Conservation (phyloP, 2,888 invertebrate genomes). For the Calephelis perditalis region DNA sequence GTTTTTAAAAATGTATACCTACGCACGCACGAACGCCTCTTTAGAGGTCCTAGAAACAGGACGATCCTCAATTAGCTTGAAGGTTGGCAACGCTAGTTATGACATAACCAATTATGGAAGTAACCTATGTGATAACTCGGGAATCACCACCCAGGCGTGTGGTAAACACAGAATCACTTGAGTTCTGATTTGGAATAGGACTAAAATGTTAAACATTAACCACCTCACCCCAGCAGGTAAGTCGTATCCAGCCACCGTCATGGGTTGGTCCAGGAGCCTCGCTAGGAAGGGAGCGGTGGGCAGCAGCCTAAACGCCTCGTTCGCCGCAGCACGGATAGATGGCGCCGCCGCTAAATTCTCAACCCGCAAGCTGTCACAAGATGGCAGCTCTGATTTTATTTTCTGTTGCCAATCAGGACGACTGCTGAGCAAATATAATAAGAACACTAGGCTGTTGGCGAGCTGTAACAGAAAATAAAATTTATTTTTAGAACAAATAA, state of each 20-base stretch:
- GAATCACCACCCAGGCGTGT: too few species aligned
- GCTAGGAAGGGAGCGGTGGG: constrained; percentile 90
- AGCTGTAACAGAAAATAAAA: constrained; percentile 64
- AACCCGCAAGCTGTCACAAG: constrained; percentile 74
- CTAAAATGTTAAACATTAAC: constrained; percentile 7
- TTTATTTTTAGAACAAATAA: too few species aligned
- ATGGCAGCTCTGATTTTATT: constrained; percentile 82
- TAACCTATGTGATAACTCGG: too few species aligned
- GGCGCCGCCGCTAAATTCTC: constrained; percentile 81
- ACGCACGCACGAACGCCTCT: too few species aligned
- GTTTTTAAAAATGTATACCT: too few species aligned
- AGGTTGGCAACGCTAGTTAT: too few species aligned
- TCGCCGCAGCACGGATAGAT: constrained; percentile 88
- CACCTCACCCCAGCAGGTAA: constrained; percentile 83
- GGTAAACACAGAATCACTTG: too few species aligned
- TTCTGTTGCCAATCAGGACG: constrained; percentile 81
- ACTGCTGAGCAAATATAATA: constrained; percentile 85
- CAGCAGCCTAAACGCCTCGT: constrained; percentile 84
- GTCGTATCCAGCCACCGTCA: constrained; percentile 83
- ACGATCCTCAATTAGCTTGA: too few species aligned
- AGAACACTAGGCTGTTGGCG: constrained; percentile 88
- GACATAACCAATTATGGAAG: too few species aligned
- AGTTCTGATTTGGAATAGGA: too few species aligned
- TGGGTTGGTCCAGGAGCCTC: constrained; percentile 84
- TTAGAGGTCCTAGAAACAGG: too few species aligned